A percentile compares a stretch with the other conserved stretches of the same genome.
Evolutionary conservation across 2,888 invertebrate species (phyloP).

Genomic region (Molanna angustata): DNA sequence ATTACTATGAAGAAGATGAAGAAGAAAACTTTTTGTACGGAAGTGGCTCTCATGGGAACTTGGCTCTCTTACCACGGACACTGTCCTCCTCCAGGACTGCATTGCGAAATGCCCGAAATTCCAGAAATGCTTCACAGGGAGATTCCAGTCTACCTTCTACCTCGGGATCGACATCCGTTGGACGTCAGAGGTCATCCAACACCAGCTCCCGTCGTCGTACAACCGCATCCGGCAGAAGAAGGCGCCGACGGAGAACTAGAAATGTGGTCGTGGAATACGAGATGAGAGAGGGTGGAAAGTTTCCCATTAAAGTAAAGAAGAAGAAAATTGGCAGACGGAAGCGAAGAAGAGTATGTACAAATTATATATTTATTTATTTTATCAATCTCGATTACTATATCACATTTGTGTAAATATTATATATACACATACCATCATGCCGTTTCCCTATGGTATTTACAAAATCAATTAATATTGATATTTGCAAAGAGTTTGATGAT

Average conservation of each 20-base stretch:
- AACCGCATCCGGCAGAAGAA: constrained; percentile 32
- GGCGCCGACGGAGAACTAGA: constrained; percentile 31
- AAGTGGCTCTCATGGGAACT: constrained; percentile 36
- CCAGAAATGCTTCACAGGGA: neutral
- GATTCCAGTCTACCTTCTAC: constrained; percentile 19
- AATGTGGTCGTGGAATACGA: constrained; percentile 65
- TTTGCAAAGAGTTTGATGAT: too few species aligned
- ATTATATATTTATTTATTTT: neutral
- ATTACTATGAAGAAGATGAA: constrained; percentile 41
- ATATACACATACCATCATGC: too few species aligned
- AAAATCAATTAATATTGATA: too few species aligned
- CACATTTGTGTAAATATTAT: too few species aligned
- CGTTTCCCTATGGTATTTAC: too few species aligned
- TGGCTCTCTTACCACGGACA: constrained; percentile 36
- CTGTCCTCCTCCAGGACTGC: constrained; percentile 29
- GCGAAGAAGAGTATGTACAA: constrained; percentile 35
- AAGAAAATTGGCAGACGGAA: constrained; percentile 41
- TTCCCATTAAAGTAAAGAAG: constrained; percentile 55
- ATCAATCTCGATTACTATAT: too few species aligned
- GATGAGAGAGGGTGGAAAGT: constrained; percentile 60
- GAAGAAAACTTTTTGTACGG: constrained; percentile 41
- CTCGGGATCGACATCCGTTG: constrained; percentile 25
- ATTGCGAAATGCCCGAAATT: neutral
- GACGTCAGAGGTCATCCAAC: constrained; percentile 35
- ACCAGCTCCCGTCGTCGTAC: constrained; percentile 23